Evolutionary conservation across 2,888 invertebrate species (phyloP).

Genomic region (Orthosia gracilis): DNA sequence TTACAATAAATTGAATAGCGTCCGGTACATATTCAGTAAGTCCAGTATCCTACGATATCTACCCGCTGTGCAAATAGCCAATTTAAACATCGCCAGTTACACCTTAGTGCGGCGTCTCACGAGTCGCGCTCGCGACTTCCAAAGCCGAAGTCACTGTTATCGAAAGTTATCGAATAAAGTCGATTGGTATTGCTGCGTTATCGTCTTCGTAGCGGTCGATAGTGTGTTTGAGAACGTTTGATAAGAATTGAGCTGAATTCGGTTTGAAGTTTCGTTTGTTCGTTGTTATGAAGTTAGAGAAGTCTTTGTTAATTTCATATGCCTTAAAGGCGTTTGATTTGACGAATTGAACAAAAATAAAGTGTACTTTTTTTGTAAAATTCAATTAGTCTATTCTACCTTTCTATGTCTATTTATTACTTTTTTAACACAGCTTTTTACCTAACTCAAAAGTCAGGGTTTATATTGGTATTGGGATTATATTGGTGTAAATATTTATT

Average conservation of each 20-base stretch:
- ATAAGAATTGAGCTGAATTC: conserved; percentile 42
- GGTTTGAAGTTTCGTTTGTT: conserved; percentile 23
- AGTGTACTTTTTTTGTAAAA: no score
- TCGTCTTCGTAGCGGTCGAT: conserved; percentile 49
- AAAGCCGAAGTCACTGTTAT: conserved; percentile 40
- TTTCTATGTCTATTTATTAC: no score
- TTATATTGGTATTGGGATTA: no score
- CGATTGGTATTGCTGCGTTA: conserved; percentile 59
- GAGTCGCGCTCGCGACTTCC: conserved; percentile 20
- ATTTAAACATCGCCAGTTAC: conserved; percentile 70
- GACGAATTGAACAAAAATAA: background rate
- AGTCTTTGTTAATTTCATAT: background rate
- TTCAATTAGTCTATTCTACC: no score
- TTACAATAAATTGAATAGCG: conserved; percentile 76
- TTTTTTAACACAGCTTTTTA: no score
- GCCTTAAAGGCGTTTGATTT: background rate
- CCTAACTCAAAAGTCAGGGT: no score
- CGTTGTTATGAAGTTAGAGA: conserved; percentile 9
- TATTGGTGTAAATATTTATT: no score
- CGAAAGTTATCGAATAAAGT: conserved; percentile 56
- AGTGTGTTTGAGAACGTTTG: conserved; percentile 51
- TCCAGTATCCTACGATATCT: conserved; percentile 70
- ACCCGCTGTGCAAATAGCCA: conserved; percentile 75
- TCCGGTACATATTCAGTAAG: conserved; percentile 55
- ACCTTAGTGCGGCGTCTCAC: conserved; percentile 36